Evolutionary conservation across 2,797 vertebrate genomes (phyloP).

Genomic region (Alosa sapidissima): DNA sequence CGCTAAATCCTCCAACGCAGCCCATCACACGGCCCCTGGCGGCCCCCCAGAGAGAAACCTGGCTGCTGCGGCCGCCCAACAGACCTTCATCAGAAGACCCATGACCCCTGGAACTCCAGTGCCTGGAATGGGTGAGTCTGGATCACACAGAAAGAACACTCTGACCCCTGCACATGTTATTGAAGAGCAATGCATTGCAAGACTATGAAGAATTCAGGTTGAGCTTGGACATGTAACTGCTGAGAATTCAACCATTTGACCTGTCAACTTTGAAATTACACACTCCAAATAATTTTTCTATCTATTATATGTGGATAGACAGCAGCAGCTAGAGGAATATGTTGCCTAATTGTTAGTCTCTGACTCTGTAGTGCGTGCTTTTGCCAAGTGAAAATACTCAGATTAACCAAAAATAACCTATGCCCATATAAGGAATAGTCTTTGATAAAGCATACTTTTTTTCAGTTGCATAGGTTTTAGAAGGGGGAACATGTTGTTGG

Average conservation of each 20-base stretch:
- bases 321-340: too few species aligned
- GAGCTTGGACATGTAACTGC: neutral
- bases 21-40: constrained; percentile 82
- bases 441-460: neutral
- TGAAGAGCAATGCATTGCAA: neutral
- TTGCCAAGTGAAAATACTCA: neutral
- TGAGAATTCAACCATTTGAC: neutral
- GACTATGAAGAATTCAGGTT: neutral
- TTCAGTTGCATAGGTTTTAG: neutral
- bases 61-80: constrained; percentile 77
- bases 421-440: neutral
- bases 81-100: constrained; percentile 84
- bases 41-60: constrained; percentile 85
- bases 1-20: neutral
- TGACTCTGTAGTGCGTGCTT: neutral
- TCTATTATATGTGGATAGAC: neutral
- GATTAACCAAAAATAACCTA: neutral
- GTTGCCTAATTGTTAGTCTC: neutral
- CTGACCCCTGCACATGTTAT: neutral
- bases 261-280: too few species aligned
- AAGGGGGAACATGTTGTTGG: neutral
- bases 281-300: too few species aligned
- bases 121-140: constrained; percentile 91
- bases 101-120: constrained; percentile 87
- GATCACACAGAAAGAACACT: constrained; percentile 33